These are phyloP conservation scores for Stomorhina lunata DNA, from an alignment of 2,888 invertebrate genomes.

Conservation along the genomic window DNA sequence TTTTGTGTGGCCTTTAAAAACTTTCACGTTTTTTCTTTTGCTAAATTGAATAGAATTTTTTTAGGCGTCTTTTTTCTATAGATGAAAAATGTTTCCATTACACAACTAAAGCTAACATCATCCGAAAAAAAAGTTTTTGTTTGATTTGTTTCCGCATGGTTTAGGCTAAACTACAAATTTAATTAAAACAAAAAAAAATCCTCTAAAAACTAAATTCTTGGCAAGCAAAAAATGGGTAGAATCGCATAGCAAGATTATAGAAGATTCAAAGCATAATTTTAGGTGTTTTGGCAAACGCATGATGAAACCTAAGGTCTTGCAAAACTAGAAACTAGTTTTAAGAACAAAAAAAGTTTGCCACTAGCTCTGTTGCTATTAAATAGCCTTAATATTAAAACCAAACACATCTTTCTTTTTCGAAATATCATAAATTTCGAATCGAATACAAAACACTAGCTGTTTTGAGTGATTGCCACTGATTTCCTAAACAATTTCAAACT, in stretches of 20 bases:
- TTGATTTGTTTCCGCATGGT: slow-evolving; percentile 36
- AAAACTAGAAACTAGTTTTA: no score
- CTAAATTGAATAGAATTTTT: not conserved
- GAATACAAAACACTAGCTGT: no score
- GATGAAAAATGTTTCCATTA: not conserved
- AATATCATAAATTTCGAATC: no score
- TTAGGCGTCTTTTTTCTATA: not conserved
- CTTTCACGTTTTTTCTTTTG: not conserved
- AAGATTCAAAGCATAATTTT: not conserved
- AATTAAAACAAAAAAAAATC: slow-evolving; percentile 31
- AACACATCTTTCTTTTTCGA: no score
- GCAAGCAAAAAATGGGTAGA: not conserved
- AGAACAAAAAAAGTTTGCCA: no score
- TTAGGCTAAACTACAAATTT: slow-evolving; percentile 36
- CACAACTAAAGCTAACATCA: not conserved
- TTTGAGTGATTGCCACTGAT: no score
- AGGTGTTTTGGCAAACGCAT: no score
- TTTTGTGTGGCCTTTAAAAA: not conserved
- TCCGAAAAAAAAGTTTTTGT: slow-evolving; percentile 29
- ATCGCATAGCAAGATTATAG: not conserved
- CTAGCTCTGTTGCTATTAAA: no score
- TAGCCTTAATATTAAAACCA: no score
- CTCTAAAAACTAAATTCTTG: not conserved
- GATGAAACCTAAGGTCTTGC: no score
- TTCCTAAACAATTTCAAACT: not conserved